Evolutionary conservation across 2,113 vertebrate genomes (phyloP).

Genomic region (Psephotus haematonotus): DNA sequence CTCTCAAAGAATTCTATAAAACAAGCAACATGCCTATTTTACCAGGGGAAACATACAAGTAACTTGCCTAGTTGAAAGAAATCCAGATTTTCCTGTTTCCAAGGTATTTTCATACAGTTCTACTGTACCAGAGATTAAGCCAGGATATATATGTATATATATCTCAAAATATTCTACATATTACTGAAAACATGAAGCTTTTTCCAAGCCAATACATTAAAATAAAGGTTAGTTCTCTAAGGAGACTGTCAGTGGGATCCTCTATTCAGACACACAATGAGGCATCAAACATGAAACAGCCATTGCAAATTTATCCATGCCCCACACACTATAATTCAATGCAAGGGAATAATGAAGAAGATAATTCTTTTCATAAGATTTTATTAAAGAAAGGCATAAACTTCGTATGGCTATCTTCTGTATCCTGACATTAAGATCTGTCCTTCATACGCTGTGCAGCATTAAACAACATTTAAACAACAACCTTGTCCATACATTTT

Average conservation of each 20-base stretch:
- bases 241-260: background rate
- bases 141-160: background rate
- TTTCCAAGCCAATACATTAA: background rate
- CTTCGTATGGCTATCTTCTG: background rate
- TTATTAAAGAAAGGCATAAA: background rate
- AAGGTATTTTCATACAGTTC: background rate
- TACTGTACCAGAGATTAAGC: background rate
- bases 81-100: slow-evolving; percentile 17
- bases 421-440: background rate
- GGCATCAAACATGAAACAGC: background rate
- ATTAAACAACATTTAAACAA: background rate
- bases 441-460: background rate
- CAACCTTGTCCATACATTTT: background rate
- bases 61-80: background rate
- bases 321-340: background rate
- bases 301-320: background rate
- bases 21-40: background rate
- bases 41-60: background rate
- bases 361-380: background rate
- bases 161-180: background rate
- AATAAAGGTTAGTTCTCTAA: background rate
- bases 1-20: background rate
- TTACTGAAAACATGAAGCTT: background rate
- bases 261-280: background rate
- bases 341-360: background rate